Evolutionary conservation across 2,113 vertebrate species (phyloP).

Genomic region (Macquaria ambigua): DNA sequence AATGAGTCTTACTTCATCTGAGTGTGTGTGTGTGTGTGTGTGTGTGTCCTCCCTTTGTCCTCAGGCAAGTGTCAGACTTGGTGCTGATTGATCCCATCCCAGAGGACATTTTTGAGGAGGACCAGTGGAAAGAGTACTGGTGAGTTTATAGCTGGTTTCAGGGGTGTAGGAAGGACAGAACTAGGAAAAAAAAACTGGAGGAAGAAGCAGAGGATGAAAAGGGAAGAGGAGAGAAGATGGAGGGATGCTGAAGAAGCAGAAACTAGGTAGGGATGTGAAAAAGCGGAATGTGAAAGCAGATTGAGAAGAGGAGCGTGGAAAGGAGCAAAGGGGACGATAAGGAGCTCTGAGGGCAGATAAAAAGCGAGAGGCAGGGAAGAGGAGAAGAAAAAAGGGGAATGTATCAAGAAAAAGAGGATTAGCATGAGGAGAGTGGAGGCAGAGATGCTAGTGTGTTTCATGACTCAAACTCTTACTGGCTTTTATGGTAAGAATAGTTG

Average conservation of each 20-base stretch:
- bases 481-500: slow-evolving; percentile 37
- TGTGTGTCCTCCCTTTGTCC: slow-evolving; percentile 67
- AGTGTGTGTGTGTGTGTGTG: slow-evolving; percentile 50
- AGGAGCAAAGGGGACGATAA: slow-evolving; percentile 30
- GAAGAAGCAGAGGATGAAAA: slow-evolving; percentile 9
- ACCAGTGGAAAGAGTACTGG: slow-evolving; percentile 85
- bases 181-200: not conserved
- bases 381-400: slow-evolving; percentile 25
- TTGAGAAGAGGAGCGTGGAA: slow-evolving; percentile 22
- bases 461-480: slow-evolving; percentile 23
- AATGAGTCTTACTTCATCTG: slow-evolving; percentile 54
- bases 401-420: slow-evolving; percentile 43
- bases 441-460: not conserved
- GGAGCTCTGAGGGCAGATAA: slow-evolving; percentile 54
- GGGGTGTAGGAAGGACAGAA: slow-evolving; percentile 1
- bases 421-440: slow-evolving; percentile 16
- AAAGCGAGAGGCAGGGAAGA: slow-evolving; percentile 38
- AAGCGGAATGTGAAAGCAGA: slow-evolving; percentile 20
- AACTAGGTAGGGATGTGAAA: slow-evolving; percentile 13
- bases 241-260: slow-evolving; percentile 14
- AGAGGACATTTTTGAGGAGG: slow-evolving; percentile 84
- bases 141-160: slow-evolving; percentile 73
- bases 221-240: not conserved
- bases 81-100: slow-evolving; percentile 88
- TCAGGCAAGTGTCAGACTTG: slow-evolving; percentile 87